These are phyloP conservation scores for Chaetogeoica ovagalla DNA, from an alignment of 2,888 invertebrate genomes.

Conservation along the genomic window DNA sequence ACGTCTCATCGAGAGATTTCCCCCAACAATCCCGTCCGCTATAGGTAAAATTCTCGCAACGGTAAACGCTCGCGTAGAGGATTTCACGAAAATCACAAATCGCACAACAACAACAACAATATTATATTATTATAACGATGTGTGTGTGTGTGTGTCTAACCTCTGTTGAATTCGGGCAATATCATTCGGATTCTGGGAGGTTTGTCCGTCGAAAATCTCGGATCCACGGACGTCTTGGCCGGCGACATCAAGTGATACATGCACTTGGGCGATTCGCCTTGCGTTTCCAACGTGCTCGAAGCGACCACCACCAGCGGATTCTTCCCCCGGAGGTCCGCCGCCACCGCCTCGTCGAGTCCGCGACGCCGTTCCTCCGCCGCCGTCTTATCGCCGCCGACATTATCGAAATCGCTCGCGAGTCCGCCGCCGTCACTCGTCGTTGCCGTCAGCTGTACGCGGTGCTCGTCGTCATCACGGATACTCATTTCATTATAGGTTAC, in stretches of 20 bases:
- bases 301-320: constrained; percentile 43
- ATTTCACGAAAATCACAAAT: not conserved
- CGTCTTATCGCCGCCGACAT: constrained; percentile 5
- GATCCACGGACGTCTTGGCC: constrained; percentile 45
- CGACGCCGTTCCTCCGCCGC: not conserved
- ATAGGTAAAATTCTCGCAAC: too few relatives aligned
- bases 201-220: constrained; percentile 43
- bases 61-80: not conserved
- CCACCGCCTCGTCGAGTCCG: not conserved
- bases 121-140: not conserved
- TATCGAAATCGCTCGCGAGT: not conserved
- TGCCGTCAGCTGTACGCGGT: constrained; percentile 3
- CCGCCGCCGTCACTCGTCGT: not conserved
- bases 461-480: constrained; percentile 40
- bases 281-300: constrained; percentile 54
- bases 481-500: constrained; percentile 48
- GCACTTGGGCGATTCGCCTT: constrained; percentile 55
- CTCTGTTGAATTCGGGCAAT: constrained; percentile 54
- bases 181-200: constrained; percentile 53
- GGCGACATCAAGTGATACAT: constrained; percentile 54
- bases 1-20: too few relatives aligned
- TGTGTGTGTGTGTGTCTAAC: constrained; percentile 20
- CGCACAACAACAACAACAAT: not conserved
- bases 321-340: too few relatives aligned
- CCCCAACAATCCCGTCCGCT: too few relatives aligned